Base-by-base conservation (phyloP, 2,797 vertebrate species). In the Takifugu rubripes region DNA sequence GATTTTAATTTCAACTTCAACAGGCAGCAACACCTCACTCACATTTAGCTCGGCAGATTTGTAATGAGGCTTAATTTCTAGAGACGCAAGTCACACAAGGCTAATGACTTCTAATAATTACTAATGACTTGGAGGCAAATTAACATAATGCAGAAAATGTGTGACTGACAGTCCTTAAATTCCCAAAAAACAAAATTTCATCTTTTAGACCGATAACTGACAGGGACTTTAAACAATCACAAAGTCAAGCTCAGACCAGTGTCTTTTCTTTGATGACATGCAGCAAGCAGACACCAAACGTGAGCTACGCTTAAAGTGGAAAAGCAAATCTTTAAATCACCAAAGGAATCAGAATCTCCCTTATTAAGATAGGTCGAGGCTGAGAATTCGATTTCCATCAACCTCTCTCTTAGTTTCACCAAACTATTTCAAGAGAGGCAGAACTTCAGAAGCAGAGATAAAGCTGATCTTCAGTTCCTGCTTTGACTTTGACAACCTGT, bases 261-360 rank as follows among this genome's bases (percentile, higher is more conserved):
- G 46, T 40, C 1, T 52, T 49, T 21, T 21, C 21, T 1, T 33
- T 9, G 31, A 58, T 54, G 10, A 48, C 68, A 61, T 74, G 64
- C 77, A 78, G 65, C 55, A 68, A 71, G 73, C 54, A 63, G 36
- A 68, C 1, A 26, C 21, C 40, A 60, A 53, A 68, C 15, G 55
- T 63, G 44, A 27, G 59, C 54, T 46, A 1, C 10, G 36, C 64
- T 44, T 36, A 49, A 40, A 52, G 29, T 33, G 0, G 11, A 64
- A 52, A 58, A 11, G 15, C 2, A 44, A 44, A 44, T 43, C 15
- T 10, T 12, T 12, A 14, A 14, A 40, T 12, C 10, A 40, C 2
- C 10, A 14, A 40, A 14, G 36, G 12, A 40, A 40, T 33, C 8
- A 6, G 43, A 44, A 17, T 40, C 16, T 44, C n/a, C 21, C 43